These are phyloP conservation scores for Plecotus auritus DNA, from an alignment of 2,113 vertebrate genomes.

Conservation along the genomic window DNA sequence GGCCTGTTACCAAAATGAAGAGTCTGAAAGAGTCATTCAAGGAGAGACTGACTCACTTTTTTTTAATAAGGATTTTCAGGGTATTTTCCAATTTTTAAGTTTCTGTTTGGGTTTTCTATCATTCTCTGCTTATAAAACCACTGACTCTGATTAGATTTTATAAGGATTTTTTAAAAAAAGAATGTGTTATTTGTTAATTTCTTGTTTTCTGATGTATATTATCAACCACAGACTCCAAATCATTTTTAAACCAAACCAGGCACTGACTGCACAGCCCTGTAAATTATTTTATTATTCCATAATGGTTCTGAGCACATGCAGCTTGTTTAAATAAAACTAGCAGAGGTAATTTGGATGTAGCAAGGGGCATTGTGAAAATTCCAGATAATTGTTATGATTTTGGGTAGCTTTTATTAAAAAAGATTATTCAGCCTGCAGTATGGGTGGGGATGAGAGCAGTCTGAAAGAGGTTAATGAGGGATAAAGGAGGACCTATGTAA, in stretches of 20 bases:
- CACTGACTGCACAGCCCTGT: neutral
- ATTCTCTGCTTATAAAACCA: constrained; percentile 31
- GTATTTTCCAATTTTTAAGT: constrained; percentile 15
- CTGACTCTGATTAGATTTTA: neutral
- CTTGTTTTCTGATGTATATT: neutral
- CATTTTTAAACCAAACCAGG: constrained; percentile 49
- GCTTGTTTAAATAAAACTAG: constrained; percentile 1
- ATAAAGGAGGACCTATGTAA: too few relatives aligned
- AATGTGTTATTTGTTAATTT: constrained; percentile 18
- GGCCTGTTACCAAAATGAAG: neutral
- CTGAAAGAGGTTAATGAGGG: too few relatives aligned
- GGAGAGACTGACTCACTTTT: constrained; percentile 7
- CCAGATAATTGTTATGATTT: neutral
- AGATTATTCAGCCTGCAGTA: neutral
- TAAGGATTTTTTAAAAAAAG: neutral
- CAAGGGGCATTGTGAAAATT: neutral
- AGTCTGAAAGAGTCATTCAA: constrained; percentile 37
- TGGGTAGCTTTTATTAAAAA: neutral
- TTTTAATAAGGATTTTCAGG: constrained; percentile 28
- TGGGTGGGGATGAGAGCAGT: too few relatives aligned
- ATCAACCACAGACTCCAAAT: neutral
- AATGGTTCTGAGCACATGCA: neutral
- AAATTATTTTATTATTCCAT: constrained; percentile 28
- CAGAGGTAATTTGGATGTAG: neutral
- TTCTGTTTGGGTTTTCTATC: constrained; percentile 6